Conservation (phyloP, 53 echinoderm and acorn worm genomes). For the Echinometra lucunter region DNA sequence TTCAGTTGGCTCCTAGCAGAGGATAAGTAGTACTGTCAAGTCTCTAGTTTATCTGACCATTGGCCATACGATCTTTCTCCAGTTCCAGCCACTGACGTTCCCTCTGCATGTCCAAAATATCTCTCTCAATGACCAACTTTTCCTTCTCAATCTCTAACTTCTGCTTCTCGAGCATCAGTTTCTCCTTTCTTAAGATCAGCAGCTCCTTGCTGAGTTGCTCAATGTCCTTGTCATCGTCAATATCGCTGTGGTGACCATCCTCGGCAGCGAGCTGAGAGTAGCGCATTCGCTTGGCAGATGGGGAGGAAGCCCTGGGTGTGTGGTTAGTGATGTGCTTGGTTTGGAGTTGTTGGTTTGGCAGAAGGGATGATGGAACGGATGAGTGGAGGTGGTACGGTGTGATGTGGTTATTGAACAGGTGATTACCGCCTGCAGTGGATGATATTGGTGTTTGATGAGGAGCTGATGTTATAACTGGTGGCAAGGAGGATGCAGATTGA, state of each 20-base stretch:
- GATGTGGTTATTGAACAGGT: not conserved
- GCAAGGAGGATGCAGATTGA: not conserved
- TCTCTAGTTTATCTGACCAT: slow-evolving; percentile 48
- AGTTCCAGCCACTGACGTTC: slow-evolving; percentile 65
- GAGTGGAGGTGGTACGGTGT: slow-evolving; percentile 14
- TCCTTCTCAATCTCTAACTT: slow-evolving; percentile 69
- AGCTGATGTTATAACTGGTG: not conserved
- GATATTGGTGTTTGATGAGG: not conserved
- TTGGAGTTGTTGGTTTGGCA: not conserved
- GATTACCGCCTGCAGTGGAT: not conserved
- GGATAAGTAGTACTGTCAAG: slow-evolving; percentile 33
- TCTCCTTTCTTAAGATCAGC: slow-evolving; percentile 60
- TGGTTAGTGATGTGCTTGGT: not conserved
- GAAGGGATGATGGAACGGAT: not conserved
- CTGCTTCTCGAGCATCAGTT: slow-evolving; percentile 60
- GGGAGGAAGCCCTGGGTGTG: not conserved
- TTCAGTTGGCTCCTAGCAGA: not conserved
- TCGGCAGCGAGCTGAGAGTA: slow-evolving; percentile 52
- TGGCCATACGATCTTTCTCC: slow-evolving; percentile 56
- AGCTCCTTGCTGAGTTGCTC: slow-evolving; percentile 67
- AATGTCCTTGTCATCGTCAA: slow-evolving; percentile 63
- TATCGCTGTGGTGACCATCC: slow-evolving; percentile 46
- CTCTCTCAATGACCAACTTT: slow-evolving; percentile 66
- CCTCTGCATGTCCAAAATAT: slow-evolving; percentile 67
- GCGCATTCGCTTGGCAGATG: slow-evolving; percentile 46